Evolutionary conservation across 2,888 invertebrate genomes (phyloP), one percentile per base, ranked within the genome.

Genomic region (Baccha elongata): DNA sequence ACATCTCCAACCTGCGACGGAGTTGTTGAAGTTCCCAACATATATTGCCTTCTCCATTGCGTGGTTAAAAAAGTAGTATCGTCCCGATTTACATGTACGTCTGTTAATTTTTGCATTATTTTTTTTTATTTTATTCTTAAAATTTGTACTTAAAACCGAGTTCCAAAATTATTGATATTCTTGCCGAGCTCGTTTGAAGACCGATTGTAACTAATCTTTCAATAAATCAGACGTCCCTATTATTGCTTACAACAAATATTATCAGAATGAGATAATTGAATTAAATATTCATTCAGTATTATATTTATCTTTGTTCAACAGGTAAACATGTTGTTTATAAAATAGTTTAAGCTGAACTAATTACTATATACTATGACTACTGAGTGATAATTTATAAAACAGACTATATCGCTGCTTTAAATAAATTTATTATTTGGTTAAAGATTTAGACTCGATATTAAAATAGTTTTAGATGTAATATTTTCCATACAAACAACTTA

Each of bases 21-120:
- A 1, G 89, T 88, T 7, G 87, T 86, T 0, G 89, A 89, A 17
- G 89, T 87, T n/a, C 89, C 90, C 1, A 90, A 85, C 86, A 89
- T 87, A 21, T 89, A 89, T 62, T 90, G 90, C 0, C 87, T 17
- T 74, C 87, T 89, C 88, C 88, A 88, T 40, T 88, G 87, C 53
- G 86, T 86, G 72, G 86, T 87, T 6, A 88, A 85, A 1, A 87
- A 72, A 3, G 68, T 67, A 26, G 76, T 64, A 19, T 87, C 86
- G 3, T 87, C 86, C 48, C 85, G 85, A 5, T 86, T 73, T 48
- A 88, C 87, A n/a, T 87, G 87, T 7, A 89, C 87, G 75, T 89
- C 88, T 17, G 84, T 87, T 67, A 78, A 58, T 13, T 29, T 13
- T 44, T 68, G 74, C 68, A 78, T 67, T 67, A 53, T 52, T 2